Conservation (phyloP, 2,797 vertebrate genomes). For the Enteromius argenteus region DNA sequence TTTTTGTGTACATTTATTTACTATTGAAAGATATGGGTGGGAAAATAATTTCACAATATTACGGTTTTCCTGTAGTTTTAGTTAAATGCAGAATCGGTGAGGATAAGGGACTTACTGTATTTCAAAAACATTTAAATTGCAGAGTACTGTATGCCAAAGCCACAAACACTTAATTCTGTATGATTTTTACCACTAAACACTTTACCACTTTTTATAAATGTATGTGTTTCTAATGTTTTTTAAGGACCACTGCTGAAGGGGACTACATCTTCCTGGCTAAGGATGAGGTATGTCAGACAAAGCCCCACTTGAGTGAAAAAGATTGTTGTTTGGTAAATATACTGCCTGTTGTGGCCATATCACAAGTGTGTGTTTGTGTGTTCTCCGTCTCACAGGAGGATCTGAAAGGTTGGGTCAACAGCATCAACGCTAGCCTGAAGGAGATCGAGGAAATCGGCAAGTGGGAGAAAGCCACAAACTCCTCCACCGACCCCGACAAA, state of each 20-base stretch:
- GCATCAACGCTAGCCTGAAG: slow-evolving; percentile 77
- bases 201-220: neutral
- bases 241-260: slow-evolving; percentile 62
- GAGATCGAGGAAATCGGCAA: slow-evolving; percentile 84
- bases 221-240: slow-evolving; percentile 19
- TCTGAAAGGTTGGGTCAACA: slow-evolving; percentile 87
- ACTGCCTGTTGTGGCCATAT: neutral
- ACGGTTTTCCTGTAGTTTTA: neutral
- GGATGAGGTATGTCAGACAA: slow-evolving; percentile 86
- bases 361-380: neutral
- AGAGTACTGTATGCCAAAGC: neutral
- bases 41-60: neutral
- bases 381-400: slow-evolving; percentile 80
- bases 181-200: neutral
- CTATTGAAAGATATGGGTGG: neutral
- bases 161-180: neutral
- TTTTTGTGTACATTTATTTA: neutral
- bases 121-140: neutral
- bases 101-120: neutral
- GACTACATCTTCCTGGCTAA: slow-evolving; percentile 93
- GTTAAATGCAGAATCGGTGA: neutral
- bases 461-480: slow-evolving; percentile 86
- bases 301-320: neutral
- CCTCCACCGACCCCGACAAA: slow-evolving; percentile 83
- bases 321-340: neutral